These are phyloP conservation scores for Tragelaphus imberbis DNA, from an alignment of 2,113 vertebrate species.

Conservation along the genomic window DNA sequence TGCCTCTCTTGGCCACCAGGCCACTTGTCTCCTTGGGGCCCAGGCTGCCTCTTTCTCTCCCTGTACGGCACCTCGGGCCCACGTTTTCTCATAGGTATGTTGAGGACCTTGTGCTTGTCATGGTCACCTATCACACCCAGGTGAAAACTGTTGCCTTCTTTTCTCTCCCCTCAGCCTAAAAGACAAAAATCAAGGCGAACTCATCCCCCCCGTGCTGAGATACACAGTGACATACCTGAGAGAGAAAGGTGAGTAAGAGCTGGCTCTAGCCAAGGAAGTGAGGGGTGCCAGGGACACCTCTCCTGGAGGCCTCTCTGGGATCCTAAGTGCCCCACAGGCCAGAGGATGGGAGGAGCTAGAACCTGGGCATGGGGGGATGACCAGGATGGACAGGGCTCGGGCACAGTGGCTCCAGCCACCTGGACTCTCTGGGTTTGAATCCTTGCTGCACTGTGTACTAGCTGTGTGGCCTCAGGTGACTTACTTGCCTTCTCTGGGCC, in stretches of 20 bases:
- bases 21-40: background rate
- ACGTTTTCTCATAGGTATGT: rapidly evolving
- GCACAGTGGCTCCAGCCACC: background rate
- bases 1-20: background rate
- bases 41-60: rapidly evolving
- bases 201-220: constrained; percentile 85
- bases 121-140: rapidly evolving
- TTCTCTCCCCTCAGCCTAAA: constrained; percentile 78
- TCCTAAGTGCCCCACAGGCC: rapidly evolving
- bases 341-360: background rate
- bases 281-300: background rate
- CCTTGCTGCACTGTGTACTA: background rate
- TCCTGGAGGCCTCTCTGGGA: rapidly evolving
- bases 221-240: constrained; percentile 85
- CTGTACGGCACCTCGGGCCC: rapidly evolving
- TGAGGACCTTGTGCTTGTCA: rapidly evolving
- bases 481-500: background rate
- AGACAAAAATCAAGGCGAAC: constrained; percentile 83
- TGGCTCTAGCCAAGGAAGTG: rapidly evolving
- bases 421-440: background rate
- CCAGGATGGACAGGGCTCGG: rapidly evolving
- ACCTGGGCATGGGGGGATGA: rapidly evolving
- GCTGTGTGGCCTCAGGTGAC: background rate
- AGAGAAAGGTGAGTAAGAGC: constrained; percentile 79
- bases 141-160: background rate